phyloP scores from a whole-genome alignment of 2,113 vertebrate species.

The Vulpes vulpes region DNA sequence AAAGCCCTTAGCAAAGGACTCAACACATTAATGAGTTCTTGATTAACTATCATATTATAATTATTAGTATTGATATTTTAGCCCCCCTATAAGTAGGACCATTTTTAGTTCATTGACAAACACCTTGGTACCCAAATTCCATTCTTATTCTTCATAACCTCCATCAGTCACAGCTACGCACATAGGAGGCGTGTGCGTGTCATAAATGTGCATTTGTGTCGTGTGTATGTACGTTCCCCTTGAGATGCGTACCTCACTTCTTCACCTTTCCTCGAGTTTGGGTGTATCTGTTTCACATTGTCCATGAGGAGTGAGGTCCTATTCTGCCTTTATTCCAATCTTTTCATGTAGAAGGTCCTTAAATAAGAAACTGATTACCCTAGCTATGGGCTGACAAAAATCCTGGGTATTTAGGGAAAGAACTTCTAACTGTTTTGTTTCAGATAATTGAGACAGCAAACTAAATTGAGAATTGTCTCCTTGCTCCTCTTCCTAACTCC shows the following conservation, averaged over 20 bases:
- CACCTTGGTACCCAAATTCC: neutral
- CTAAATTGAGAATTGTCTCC: neutral
- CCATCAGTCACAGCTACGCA: neutral
- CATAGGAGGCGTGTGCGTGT: neutral
- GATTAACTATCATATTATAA: neutral
- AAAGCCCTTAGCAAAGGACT: neutral
- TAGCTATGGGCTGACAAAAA: neutral
- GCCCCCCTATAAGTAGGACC: neutral
- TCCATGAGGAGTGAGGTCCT: neutral
- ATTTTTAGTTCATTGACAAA: conserved; percentile 24
- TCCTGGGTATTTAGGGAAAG: neutral
- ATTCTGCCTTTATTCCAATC: neutral
- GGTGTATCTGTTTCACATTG: neutral
- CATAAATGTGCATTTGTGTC: neutral
- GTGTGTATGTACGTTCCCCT: neutral
- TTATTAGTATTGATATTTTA: neutral
- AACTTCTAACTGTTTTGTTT: neutral
- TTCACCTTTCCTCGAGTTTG: neutral
- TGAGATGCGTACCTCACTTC: neutral
- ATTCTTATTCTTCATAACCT: neutral
- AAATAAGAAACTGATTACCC: neutral
- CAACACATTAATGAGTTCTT: neutral
- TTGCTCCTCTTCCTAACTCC: neutral
- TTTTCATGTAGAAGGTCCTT: neutral
- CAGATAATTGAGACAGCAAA: neutral